Base-by-base conservation (phyloP, 2,888 invertebrate species). In the Platycheirus rosarum region DNA sequence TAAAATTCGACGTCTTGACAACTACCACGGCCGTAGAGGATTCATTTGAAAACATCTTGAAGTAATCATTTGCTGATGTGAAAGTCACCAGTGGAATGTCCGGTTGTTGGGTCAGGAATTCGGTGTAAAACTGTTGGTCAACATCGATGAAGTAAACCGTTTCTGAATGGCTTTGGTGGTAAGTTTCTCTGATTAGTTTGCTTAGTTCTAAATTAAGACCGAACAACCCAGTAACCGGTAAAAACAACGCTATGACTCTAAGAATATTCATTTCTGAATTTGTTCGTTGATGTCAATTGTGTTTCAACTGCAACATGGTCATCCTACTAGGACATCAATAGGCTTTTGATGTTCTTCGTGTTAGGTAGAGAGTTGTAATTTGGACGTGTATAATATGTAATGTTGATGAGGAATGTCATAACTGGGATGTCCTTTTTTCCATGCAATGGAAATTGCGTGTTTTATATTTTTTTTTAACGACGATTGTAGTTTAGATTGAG, bases 61-160 rank as follows among this genome's bases (percentile, higher is more conserved):
- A 2, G 1, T 13, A 16, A 11, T 4, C 16, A 0, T 16, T 37
- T 9, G 23, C 3, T 0, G 32, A 11, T 8, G 29, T 46, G 4
- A 73, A 26, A 13, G 63, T 35, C 9, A 55, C 8, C 32, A 63
- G 13, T 0, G 68, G 68, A 14, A 53, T 68, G n/a, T 63, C 26
- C 1, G n/a, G n/a, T 3, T 2, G n/a, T 68, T 5, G 0, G 4
- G 48, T 55, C 40, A 68, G 32, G n/a, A 74, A 62, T 2, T 55
- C 35, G n/a, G 37, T 20, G 8, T 63, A 11, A 14, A 63, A 14
- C 0, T 13, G 42, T 2, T 35, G 7, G 9, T 48, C 29, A 1
- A 62, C 13, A 26, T 26, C 29, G 8, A 79, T 18, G 8, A 73
- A 74, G 11, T 37, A 63, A 32, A 74, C 62, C 2, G 48, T 49